Evolutionary conservation across 2,888 invertebrate species (phyloP), one percentile per base, ranked within the genome.

Genomic region (Acleris laterana): DNA sequence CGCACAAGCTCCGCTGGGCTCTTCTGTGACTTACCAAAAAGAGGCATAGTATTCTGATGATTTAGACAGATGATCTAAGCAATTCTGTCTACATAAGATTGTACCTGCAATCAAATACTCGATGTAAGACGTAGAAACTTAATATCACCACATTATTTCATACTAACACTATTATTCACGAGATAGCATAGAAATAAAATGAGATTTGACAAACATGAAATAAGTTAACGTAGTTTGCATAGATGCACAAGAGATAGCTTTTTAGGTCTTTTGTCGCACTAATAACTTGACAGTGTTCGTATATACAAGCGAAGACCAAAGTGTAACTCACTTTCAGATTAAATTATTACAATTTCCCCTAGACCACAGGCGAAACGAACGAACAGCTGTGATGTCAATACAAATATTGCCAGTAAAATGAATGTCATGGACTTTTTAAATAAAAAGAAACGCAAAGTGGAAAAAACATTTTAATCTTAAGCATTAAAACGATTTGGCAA

Each of bases 1-100:
- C 93, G 98, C 73, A 99, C 99, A 85, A 99, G 96, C 94, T 99
- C 99, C 85, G 98, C 97, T 80, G 99, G 99, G 93, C 97, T 98
- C 94, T 99, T 99, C 93, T 98, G 98, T 82, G 98, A 98, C 94
- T 98, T 98, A 92, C 99, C 99, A 95, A 99, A 99, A 89, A 99
- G 96, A 94, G 98, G 98, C 98, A 98, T 98, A 88, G 83, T 93
- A 88, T 84, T 84, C 79, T 74, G 80, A 77, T 87, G 79, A 80
- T 81, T 79, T 84, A 80, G 78, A 83, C 85, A 80, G 85, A 81
- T 81, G 79, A 78, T 78, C 75, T 78, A 82, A 84, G 78, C 78
- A 87, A 89, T 84, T 78, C 79, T 83, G 86, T 90, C 90, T 86
- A 88, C 93, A 93, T 93, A 93, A 82, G 89, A 90, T 84, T 85